Base-by-base conservation (phyloP, 2,113 vertebrate species). In the Lucifuga dentata region DNA sequence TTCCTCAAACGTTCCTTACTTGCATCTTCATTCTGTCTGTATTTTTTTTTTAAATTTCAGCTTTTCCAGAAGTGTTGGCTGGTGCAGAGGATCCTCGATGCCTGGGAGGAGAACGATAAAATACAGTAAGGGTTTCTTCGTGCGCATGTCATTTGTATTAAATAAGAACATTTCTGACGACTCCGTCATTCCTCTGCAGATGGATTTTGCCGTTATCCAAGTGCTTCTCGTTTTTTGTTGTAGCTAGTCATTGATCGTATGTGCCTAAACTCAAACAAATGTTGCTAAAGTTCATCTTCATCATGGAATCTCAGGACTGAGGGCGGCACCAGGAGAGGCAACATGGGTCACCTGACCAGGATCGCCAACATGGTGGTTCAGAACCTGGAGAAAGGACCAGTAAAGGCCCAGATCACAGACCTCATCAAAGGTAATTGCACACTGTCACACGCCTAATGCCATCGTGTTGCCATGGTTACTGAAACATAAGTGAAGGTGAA, bases 271-370 rank as follows among this genome's bases (percentile, higher is more conserved):
- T n/a, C n/a, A n/a, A n/a, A n/a, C n/a, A n/a, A n/a, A n/a, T 46
- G 8, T 17, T 55, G 9, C 26, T 2, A 44, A 16, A 60, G 0
- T 46, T 11, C 61, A 5, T 29, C 3, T 29, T 29, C 26, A 29
- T 13, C 24, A n/a, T 58, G 5, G 36, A 58, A 24, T 58, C 17
- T 53, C 82, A 99, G 97, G 94, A 83, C 94, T 11, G 95, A 95
- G 20, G 97, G 97, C 0, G 97, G 97, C 4, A 93, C 94, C 89
- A 93, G 97, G 76, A 92, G 95, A 39, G 97, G 97, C 26, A 95
- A 99, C 73, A 99, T 99, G 97, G 97, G 97, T 36, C 97, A 99
- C 86, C 93, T 99, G 40, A 98, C 97, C 0, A 91, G 96, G 57
- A 97, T 99, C 11, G 95, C 97, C 89, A 99, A 99, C 26, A 94